Conservation (phyloP, 2,113 vertebrate species). For the Zosterops japonicus region DNA sequence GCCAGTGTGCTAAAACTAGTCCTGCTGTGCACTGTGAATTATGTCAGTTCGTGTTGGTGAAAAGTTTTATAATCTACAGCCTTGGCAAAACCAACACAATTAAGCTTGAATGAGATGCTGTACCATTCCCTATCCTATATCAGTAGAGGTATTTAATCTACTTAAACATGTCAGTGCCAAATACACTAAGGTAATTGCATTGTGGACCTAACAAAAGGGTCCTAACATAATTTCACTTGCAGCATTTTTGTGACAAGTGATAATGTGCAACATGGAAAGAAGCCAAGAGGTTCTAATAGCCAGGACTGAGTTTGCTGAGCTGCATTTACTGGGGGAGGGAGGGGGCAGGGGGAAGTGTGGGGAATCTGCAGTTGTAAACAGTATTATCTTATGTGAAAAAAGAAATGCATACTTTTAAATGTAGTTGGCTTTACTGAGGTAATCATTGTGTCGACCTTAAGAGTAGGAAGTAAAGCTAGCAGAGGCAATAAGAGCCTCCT, state of each 20-base stretch:
- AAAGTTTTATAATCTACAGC: not conserved
- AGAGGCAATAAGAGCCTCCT: not conserved
- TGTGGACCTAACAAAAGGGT: not conserved
- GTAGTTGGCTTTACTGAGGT: not conserved
- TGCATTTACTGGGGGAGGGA: not conserved
- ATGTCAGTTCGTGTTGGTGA: not conserved
- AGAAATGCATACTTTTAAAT: not conserved
- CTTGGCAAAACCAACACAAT: constrained; percentile 40
- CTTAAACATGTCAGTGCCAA: constrained; percentile 25
- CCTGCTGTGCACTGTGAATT: constrained; percentile 25
- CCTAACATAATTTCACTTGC: not conserved
- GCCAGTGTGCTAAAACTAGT: not conserved
- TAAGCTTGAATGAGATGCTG: constrained; percentile 11
- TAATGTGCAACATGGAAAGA: constrained; percentile 35
- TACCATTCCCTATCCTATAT: not conserved
- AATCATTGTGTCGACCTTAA: not conserved
- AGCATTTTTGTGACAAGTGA: constrained; percentile 28
- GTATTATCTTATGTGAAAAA: not conserved
- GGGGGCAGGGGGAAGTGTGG: too few species aligned
- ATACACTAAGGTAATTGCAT: constrained; percentile 33
- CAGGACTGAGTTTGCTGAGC: not conserved
- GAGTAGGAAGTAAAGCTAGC: not conserved
- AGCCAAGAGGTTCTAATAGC: constrained; percentile 3
- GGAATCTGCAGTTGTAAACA: not conserved
- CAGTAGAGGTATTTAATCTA: constrained; percentile 12